Evolutionary conservation across 2,888 invertebrate species (phyloP), one percentile per base, ranked within the genome.

Genomic region (Mycogona germanica): DNA sequence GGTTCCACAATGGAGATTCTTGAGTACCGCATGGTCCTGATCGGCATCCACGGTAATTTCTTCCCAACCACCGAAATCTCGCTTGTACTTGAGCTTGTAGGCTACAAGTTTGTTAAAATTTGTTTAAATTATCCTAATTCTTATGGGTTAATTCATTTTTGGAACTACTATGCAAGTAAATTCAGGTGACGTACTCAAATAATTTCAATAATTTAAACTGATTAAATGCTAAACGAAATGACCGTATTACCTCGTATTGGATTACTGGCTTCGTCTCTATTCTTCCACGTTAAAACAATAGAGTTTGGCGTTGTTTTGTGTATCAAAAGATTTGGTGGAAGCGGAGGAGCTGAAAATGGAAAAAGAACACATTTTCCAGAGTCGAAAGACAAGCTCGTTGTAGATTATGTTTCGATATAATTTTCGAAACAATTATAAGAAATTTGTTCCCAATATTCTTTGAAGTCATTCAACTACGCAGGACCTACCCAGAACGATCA

Each of bases 61-160:
- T 50, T 57, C 55, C 57, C 57, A 57, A 3, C 49, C 55, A 4
- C 55, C 57, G 23, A 50, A 57, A 53, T 57, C 55, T 42, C 57
- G n/a, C 35, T 57, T 57, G 45, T 49, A 57, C 30, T 53, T 55
- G 7, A 57, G 17, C 21, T 48, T 25, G 30, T 57, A 57, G 2
- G 38, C 57, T 55, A 17, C 14, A 12, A 41, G 41, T 23, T 7
- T 38, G 5, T 19, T 19, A 2, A 17, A 3, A 41, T 19, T 9
- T 38, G 6, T 38, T 19, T 38, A 32, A 32, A 12, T n/a, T n/a
- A n/a, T n/a, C n/a, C 9, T 12, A 32, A 32, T 32, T 32, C n/a
- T 32, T 32, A n/a, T n/a, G n/a, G n/a, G n/a, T n/a, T n/a, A n/a
- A n/a, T n/a, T n/a, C n/a, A n/a, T n/a, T n/a, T n/a, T n/a, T n/a